Conservation (phyloP, 2,797 vertebrate genomes). For the Crenichthys baileyi region DNA sequence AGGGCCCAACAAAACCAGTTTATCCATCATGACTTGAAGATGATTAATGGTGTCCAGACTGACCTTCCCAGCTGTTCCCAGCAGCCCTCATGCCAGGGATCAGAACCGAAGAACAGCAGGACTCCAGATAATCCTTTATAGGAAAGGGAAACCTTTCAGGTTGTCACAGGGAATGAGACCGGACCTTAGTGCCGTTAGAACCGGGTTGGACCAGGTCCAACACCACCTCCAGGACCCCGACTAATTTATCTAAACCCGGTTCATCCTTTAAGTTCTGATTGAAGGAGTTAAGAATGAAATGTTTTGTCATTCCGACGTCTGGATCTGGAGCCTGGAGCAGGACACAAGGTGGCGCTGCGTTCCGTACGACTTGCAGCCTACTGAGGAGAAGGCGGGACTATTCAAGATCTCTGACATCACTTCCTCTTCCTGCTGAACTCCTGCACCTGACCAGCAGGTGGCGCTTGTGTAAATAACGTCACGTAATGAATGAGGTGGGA, state of each 20-base stretch:
- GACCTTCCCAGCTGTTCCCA: no score
- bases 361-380: not conserved
- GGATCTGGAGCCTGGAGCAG: conserved; percentile 29
- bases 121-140: no score
- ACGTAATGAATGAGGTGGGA: conserved; percentile 49
- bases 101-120: no score
- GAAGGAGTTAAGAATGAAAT: not conserved
- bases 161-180: not conserved
- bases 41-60: no score
- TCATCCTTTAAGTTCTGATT: not conserved
- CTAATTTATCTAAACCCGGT: not conserved
- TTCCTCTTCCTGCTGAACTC: conserved; percentile 55
- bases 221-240: not conserved
- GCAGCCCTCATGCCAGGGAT: no score
- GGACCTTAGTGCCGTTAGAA: not conserved
- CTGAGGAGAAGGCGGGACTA: conserved; percentile 43
- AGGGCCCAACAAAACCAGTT: no score
- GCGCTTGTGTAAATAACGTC: conserved; percentile 53
- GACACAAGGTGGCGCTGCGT: conserved; percentile 21
- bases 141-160: not conserved
- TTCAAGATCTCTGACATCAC: conserved; percentile 45
- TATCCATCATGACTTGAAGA: no score
- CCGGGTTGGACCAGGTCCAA: not conserved
- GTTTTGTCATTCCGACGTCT: not conserved
- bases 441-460: conserved; percentile 44